These are phyloP conservation scores for Anguilla pacifica DNA, from an alignment of 2,797 vertebrate genomes.

Conservation along the genomic window DNA sequence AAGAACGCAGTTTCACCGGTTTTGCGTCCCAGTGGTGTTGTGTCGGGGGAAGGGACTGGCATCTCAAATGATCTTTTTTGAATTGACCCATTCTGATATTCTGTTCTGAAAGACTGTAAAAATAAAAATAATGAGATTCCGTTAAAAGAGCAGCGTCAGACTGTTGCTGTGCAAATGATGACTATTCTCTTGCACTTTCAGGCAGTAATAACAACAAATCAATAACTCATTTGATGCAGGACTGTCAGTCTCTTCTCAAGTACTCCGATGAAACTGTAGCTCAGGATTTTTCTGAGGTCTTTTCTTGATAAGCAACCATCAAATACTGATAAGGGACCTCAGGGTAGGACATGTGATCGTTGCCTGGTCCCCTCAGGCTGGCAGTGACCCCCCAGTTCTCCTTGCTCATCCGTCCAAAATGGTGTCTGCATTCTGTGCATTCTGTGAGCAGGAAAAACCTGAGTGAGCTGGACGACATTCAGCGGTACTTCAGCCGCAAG, in stretches of 20 bases:
- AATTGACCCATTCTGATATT: not conserved
- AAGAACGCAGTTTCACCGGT: not conserved
- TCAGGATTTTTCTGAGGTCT: not conserved
- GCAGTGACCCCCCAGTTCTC: not conserved
- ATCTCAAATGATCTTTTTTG: not conserved
- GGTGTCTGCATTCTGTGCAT: not conserved
- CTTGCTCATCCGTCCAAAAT: not conserved
- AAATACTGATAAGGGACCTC: too few relatives aligned
- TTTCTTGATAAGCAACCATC: too few relatives aligned
- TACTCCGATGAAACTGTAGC: not conserved
- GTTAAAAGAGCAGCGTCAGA: not conserved
- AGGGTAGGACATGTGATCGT: too few relatives aligned
- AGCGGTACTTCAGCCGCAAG: slow-evolving; percentile 88
- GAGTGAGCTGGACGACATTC: slow-evolving; percentile 90
- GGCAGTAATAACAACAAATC: not conserved
- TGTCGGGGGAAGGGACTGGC: not conserved
- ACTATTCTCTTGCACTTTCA: not conserved
- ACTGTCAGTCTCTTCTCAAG: not conserved
- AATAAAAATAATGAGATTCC: not conserved
- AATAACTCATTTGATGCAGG: not conserved
- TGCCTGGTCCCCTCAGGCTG: not conserved
- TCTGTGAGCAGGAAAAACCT: slow-evolving; percentile 82
- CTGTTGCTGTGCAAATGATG: not conserved
- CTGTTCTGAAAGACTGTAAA: not conserved
- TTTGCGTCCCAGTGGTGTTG: not conserved